Evolutionary conservation across 2,888 invertebrate genomes (phyloP).

Genomic region (Ormyrus labotus): DNA sequence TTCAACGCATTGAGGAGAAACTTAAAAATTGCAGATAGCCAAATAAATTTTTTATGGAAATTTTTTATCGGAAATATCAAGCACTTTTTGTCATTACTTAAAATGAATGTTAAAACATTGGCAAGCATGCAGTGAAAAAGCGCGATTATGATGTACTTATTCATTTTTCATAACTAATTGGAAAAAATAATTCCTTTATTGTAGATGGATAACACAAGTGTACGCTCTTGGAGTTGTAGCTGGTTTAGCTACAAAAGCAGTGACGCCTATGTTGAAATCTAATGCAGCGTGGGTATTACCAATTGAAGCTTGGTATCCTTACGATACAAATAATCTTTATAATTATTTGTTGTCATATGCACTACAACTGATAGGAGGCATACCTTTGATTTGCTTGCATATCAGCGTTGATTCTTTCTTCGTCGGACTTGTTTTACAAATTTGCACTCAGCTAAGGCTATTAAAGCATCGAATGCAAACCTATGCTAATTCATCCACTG

Average conservation of each 20-base stretch:
- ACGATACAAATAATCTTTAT: conserved; percentile 16
- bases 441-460: conserved; percentile 38
- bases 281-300: conserved; percentile 41
- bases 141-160: too few species aligned
- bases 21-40: too few species aligned
- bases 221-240: conserved; percentile 35
- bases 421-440: conserved; percentile 41
- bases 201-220: conserved; percentile 39
- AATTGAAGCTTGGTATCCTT: conserved; percentile 53
- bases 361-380: conserved; percentile 45
- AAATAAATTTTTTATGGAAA: too few species aligned
- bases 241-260: conserved; percentile 38
- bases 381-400: conserved; percentile 45
- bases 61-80: too few species aligned
- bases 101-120: too few species aligned
- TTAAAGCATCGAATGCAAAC: conserved; percentile 39
- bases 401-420: conserved; percentile 49
- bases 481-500: not conserved
- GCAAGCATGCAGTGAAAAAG: too few species aligned
- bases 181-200: not conserved
- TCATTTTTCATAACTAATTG: too few species aligned
- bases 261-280: conserved; percentile 34
- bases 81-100: too few species aligned
- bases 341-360: conserved; percentile 42
- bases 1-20: too few species aligned